Conservation (phyloP, 1,140 invertebrate species). For the Triops cancriformis region DNA sequence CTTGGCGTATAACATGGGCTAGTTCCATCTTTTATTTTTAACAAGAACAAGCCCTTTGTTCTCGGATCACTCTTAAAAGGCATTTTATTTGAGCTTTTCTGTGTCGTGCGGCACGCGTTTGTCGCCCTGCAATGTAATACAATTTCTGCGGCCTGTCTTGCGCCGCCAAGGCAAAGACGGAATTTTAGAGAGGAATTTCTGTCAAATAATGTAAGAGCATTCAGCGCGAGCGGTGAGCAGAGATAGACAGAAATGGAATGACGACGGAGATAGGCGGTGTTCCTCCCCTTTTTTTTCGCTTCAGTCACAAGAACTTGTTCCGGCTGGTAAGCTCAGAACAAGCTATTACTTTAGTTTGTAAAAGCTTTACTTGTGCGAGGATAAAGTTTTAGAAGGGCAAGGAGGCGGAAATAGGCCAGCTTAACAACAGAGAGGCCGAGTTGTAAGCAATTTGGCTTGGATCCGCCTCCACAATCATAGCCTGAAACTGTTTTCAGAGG, state of each 20-base stretch:
- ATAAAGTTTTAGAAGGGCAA: neutral
- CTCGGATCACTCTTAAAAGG: neutral
- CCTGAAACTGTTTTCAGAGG: neutral
- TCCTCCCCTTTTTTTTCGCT: neutral
- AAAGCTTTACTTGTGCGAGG: neutral
- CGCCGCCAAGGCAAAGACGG: neutral
- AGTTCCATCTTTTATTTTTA: neutral
- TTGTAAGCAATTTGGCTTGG: neutral
- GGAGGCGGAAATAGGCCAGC: neutral
- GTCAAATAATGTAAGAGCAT: slow-evolving; percentile 7
- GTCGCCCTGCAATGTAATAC: neutral
- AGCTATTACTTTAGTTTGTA: slow-evolving; percentile 6
- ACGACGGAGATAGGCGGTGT: neutral
- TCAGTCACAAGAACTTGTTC: neutral
- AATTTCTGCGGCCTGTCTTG: neutral
- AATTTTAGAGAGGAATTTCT: neutral
- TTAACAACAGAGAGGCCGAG: neutral
- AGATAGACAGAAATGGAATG: neutral
- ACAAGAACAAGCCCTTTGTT: neutral
- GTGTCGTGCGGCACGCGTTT: neutral
- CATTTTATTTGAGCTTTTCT: neutral
- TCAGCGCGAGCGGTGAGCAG: neutral
- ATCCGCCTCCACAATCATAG: neutral
- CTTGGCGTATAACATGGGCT: neutral
- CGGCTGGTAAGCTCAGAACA: neutral